phyloP scores from a whole-genome alignment of 2,888 invertebrate species.

The Carterocephalus palaemon region DNA sequence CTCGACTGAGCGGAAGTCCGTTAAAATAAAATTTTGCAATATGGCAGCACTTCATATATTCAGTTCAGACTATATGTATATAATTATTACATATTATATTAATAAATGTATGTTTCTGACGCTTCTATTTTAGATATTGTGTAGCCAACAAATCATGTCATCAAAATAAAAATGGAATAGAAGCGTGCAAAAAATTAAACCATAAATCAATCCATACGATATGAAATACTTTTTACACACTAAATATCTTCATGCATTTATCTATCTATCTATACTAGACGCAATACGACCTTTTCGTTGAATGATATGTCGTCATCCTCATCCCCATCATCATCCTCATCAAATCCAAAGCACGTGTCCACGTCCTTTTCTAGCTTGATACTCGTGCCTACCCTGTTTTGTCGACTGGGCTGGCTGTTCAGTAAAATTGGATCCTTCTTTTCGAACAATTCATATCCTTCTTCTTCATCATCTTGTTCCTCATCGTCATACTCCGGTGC shows the following conservation, averaged over 20 bases:
- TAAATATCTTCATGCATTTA: conserved; percentile 18
- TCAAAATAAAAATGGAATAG: conserved; percentile 18
- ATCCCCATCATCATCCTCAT: conserved; percentile 60
- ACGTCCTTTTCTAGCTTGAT: conserved; percentile 82
- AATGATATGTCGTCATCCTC: conserved; percentile 41
- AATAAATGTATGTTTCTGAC: no score
- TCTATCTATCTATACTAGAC: conserved; percentile 39
- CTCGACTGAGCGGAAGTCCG: no score
- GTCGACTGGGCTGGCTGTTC: conserved; percentile 33
- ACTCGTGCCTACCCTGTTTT: conserved; percentile 42
- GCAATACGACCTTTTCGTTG: conserved; percentile 43
- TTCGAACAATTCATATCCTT: conserved; percentile 39
- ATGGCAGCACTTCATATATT: no score
- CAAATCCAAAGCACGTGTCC: conserved; percentile 90
- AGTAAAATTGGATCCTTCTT: conserved; percentile 27
- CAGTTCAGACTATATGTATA: no score
- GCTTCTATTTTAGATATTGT: no score
- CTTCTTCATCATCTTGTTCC: conserved; percentile 37
- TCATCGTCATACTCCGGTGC: conserved; percentile 60
- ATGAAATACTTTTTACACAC: conserved; percentile 14
- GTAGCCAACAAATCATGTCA: no score
- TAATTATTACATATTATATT: no score
- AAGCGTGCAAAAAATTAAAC: conserved; percentile 21
- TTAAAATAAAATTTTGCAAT: no score
- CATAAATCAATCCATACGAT: conserved; percentile 7